Evolutionary conservation across 2,888 invertebrate species (phyloP), one percentile per base, ranked within the genome.

Genomic region (Spialia ferax): DNA sequence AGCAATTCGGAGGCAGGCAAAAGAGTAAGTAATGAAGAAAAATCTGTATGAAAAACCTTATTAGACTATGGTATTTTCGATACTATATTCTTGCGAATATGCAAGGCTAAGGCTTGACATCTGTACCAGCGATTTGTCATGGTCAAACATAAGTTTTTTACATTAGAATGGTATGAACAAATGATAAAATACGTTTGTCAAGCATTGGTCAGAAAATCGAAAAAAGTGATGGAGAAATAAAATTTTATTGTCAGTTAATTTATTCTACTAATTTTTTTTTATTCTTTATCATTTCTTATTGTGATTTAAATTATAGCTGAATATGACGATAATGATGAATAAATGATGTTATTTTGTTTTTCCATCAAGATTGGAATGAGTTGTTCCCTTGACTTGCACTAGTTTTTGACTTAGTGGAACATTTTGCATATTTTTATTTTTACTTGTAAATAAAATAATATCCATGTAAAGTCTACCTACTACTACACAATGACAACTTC

Each of bases 1-100:
- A 97, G 79, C 97, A 97, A 93, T 98, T 97, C 94, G 96, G 96
- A 87, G 96, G 96, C 93, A 97, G 98, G 89, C 97, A 97, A 94
- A 97, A 97, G 96, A 94, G 98, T 98, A 96, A 96, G 97, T 95
- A 38, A 8, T 13, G 8, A 20, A 42, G 54, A 15, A 42, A 26
- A 5, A 38, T 26, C 22, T 26, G 26, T n/a, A 54, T 6, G 1
- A 26, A 54, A 22, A 15, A 26, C 22, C 26, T 18, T 18, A 8
- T 45, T 10, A 45, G 8, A 15, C 8, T 18, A 45, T 15, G 45
- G 18, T 8, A 18, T 18, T 18, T 18, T 45, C 18, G 45, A 18
- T 15, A 13, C 13, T n/a, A 10, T 13, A 22, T 22, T 50, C 22
- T 20, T 20, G n/a, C 10, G 18, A n/a, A n/a, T n/a, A n/a, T n/a